Conservation (phyloP, 2,888 invertebrate species). For the Amblyjoppa fuscipennis region DNA sequence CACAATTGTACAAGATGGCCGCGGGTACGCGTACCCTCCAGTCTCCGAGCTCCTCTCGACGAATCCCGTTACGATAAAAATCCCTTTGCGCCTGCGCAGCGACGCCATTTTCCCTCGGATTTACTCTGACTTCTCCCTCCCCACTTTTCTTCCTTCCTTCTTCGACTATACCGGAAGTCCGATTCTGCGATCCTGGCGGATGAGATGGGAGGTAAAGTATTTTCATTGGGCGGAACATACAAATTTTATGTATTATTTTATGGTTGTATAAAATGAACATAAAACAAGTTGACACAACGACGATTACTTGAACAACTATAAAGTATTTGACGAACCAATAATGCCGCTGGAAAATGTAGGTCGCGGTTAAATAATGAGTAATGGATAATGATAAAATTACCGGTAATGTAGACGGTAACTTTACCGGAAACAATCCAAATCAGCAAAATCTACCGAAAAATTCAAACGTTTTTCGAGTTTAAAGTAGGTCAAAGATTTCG, state of each 20-base stretch:
- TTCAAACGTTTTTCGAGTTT: no score
- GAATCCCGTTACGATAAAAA: slow-evolving; percentile 8
- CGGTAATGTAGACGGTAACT: no score
- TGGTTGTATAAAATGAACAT: no score
- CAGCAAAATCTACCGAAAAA: no score
- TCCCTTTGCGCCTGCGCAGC: slow-evolving; percentile 49
- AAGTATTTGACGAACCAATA: no score
- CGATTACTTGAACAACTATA: no score
- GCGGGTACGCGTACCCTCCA: slow-evolving; percentile 54
- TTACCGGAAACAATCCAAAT: no score
- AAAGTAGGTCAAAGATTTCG: no score
- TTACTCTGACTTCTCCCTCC: slow-evolving; percentile 8
- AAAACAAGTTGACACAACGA: no score
- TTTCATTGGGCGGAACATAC: neutral
- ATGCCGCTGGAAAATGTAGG: no score
- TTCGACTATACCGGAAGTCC: neutral
- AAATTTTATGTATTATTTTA: neutral
- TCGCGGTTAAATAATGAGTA: no score
- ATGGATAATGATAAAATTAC: no score
- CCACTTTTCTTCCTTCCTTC: neutral
- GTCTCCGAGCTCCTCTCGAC: slow-evolving; percentile 35
- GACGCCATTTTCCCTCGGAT: slow-evolving; percentile 17
- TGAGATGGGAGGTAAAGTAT: neutral
- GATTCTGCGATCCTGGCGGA: neutral
- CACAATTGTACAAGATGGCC: slow-evolving; percentile 67